These are phyloP conservation scores for Alectoris magna DNA, from an alignment of 2,797 vertebrate species.

Conservation along the genomic window DNA sequence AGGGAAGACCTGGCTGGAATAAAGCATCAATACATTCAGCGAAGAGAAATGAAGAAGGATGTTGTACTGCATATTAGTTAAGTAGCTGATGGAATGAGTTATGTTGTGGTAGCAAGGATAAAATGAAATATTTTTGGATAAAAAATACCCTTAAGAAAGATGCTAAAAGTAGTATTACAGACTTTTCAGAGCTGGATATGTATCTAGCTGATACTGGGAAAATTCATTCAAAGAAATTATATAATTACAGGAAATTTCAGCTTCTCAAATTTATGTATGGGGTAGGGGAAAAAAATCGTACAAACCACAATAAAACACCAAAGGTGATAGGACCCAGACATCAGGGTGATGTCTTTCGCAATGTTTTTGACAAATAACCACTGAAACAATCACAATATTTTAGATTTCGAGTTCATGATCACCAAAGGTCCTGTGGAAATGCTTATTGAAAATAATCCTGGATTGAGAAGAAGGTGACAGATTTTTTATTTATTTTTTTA, in stretches of 20 bases:
- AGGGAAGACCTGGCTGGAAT: background rate
- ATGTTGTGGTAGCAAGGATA: background rate
- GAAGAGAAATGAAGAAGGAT: background rate
- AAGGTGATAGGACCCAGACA: background rate
- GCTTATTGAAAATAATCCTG: background rate
- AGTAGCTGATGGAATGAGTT: background rate
- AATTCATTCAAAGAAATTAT: background rate
- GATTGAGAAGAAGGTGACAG: background rate
- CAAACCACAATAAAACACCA: background rate
- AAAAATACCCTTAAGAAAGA: background rate
- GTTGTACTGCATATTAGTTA: accelerated
- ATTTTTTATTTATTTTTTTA: background rate
- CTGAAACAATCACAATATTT: background rate
- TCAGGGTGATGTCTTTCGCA: background rate
- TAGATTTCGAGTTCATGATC: background rate
- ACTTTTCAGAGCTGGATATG: background rate
- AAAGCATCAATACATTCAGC: background rate
- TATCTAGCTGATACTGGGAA: background rate
- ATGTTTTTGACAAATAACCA: background rate
- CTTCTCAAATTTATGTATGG: background rate
- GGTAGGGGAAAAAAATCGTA: background rate
- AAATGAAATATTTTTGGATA: background rate
- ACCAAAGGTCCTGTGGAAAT: background rate
- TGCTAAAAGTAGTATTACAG: background rate
- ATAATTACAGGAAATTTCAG: background rate